These are phyloP conservation scores for Columbina picui DNA, from an alignment of 2,113 vertebrate genomes.

Conservation along the genomic window DNA sequence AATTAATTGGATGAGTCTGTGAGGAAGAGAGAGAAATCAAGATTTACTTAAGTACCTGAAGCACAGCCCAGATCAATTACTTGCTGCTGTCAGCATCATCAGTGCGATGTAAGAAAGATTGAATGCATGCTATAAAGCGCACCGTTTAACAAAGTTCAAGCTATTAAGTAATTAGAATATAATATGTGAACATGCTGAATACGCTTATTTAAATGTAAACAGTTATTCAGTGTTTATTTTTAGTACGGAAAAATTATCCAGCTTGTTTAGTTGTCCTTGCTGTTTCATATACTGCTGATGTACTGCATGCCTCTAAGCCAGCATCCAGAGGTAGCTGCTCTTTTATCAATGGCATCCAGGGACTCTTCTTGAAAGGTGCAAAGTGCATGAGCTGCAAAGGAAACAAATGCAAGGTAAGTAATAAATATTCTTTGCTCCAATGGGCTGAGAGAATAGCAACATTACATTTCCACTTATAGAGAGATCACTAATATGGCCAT, in stretches of 20 bases:
- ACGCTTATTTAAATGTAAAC: conserved; percentile 61
- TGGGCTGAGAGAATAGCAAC: background rate
- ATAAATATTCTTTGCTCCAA: conserved; percentile 29
- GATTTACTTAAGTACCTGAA: conserved; percentile 60
- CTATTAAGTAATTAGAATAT: conserved; percentile 69
- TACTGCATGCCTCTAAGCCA: background rate
- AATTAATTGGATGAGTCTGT: conserved; percentile 48
- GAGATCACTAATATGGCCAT: background rate
- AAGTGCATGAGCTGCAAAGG: background rate
- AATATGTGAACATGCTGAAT: conserved; percentile 69
- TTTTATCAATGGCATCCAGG: conserved; percentile 1
- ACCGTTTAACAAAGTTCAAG: conserved; percentile 47
- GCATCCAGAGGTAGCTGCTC: background rate
- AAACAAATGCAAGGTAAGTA: conserved; percentile 13
- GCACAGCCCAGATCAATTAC: conserved; percentile 54
- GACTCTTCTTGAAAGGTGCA: background rate
- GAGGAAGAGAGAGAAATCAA: conserved; percentile 21
- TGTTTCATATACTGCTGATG: background rate
- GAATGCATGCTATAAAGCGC: conserved; percentile 40
- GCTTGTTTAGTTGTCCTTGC: conserved; percentile 41
- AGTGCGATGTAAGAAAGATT: conserved; percentile 37
- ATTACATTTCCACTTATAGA: background rate
- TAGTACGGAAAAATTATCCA: conserved; percentile 15
- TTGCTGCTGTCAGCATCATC: conserved; percentile 56
- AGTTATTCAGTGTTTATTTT: conserved; percentile 57